These are phyloP conservation scores for Solen grandis DNA, from an alignment of 1,140 invertebrate genomes.

Conservation along the genomic window DNA sequence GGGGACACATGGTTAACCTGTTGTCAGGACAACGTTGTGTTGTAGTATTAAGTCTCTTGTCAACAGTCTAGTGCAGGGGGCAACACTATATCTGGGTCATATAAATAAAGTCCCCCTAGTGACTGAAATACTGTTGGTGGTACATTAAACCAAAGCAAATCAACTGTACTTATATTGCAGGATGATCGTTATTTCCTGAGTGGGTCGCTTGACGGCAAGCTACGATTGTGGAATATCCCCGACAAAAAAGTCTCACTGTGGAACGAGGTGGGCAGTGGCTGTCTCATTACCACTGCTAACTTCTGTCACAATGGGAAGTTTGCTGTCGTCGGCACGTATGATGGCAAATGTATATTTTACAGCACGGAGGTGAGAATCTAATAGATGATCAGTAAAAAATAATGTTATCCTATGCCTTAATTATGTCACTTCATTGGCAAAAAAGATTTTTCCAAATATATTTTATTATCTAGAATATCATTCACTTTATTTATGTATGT, in stretches of 20 bases:
- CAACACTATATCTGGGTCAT: too few species aligned
- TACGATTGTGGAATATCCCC: constrained; percentile 99
- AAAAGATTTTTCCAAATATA: too few species aligned
- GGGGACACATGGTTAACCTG: too few species aligned
- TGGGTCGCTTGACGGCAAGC: constrained; percentile 96
- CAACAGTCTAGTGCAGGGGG: too few species aligned
- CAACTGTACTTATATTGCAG: constrained; percentile 61
- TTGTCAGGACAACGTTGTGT: too few species aligned
- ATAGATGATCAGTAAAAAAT: too few species aligned
- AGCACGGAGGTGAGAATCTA: constrained; percentile 88
- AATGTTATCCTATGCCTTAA: too few species aligned
- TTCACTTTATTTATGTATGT: too few species aligned
- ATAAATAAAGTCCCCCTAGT: neutral
- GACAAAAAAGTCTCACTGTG: constrained; percentile 98
- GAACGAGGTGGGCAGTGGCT: constrained; percentile 91
- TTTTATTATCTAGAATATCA: too few species aligned
- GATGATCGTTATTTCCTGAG: constrained; percentile 98
- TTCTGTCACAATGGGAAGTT: constrained; percentile 99
- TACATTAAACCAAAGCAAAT: neutral
- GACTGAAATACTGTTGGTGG: neutral
- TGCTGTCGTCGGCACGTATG: constrained; percentile 97
- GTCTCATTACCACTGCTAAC: constrained; percentile 98
- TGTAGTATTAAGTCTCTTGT: too few species aligned
- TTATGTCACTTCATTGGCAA: too few species aligned
- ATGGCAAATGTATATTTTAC: constrained; percentile 99